A percentile compares a stretch with the other conserved stretches of the same genome.
phyloP scores from a whole-genome alignment of 2,888 invertebrate genomes.

The Phalangium opilio region DNA sequence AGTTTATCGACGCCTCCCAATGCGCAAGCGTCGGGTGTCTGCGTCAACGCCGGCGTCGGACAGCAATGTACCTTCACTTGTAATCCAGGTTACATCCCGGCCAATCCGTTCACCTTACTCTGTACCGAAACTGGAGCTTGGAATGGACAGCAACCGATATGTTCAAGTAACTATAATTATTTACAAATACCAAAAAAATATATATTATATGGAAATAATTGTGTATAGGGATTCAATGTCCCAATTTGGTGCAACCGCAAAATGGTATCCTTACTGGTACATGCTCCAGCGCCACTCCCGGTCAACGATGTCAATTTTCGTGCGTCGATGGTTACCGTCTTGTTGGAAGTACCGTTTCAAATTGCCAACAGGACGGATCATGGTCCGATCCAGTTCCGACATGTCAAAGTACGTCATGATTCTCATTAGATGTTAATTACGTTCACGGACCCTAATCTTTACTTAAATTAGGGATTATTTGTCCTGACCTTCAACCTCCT shows the following conservation, averaged over 20 bases:
- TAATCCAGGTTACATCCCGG: slow-evolving; percentile 28
- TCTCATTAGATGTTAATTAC: no score
- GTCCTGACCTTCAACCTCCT: neutral
- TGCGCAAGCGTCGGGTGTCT: neutral
- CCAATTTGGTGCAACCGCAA: neutral
- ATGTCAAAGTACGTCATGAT: no score
- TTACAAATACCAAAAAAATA: no score
- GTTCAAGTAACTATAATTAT: slow-evolving; percentile 32
- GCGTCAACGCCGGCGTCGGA: neutral
- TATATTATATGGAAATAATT: no score
- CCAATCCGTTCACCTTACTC: slow-evolving; percentile 62
- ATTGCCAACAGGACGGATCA: neutral
- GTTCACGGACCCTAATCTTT: neutral
- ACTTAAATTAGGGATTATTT: neutral
- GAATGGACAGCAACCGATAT: slow-evolving; percentile 71
- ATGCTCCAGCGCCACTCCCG: neutral
- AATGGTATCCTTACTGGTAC: neutral
- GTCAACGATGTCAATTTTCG: neutral
- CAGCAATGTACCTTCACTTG: neutral
- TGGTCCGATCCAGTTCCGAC: neutral
- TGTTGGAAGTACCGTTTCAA: neutral
- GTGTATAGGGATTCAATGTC: neutral
- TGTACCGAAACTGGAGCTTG: slow-evolving; percentile 74
- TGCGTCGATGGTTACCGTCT: neutral
- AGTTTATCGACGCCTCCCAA: neutral